A percentile compares a stretch with the other conserved stretches of the same genome.
Evolutionary conservation across 1,140 invertebrate genomes (phyloP).

Genomic region (Pachypsylla venusta): DNA sequence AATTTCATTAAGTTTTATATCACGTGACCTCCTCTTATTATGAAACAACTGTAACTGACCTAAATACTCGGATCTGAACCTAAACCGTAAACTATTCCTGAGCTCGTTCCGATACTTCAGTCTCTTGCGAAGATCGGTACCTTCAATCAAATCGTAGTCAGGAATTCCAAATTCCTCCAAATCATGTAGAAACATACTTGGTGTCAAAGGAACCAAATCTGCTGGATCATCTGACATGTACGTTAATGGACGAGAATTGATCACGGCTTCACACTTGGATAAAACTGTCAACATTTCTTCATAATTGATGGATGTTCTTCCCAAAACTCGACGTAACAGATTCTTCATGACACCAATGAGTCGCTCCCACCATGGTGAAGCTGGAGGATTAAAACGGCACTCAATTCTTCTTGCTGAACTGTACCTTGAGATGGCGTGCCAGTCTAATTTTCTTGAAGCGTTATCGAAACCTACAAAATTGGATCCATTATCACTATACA

Average conservation of each 20-base stretch:
- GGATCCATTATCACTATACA: constrained; percentile 32
- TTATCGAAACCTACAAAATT: constrained; percentile 28
- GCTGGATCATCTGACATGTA: constrained; percentile 22
- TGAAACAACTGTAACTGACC: constrained; percentile 10
- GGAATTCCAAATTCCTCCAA: constrained; percentile 19
- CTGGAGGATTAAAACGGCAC: constrained; percentile 32
- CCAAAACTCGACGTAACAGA: constrained; percentile 20
- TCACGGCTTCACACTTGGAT: constrained; percentile 19
- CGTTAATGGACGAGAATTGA: constrained; percentile 24
- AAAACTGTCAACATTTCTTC: constrained; percentile 23
- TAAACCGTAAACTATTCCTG: constrained; percentile 1
- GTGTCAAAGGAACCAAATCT: constrained; percentile 16
- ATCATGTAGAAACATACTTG: constrained; percentile 25
- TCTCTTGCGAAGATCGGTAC: constrained; percentile 1
- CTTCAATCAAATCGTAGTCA: constrained; percentile 18
- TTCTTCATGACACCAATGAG: constrained; percentile 25
- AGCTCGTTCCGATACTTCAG: constrained; percentile 10
- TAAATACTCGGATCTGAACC: constrained; percentile 16
- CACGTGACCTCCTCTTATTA: background rate
- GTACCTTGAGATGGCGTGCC: constrained; percentile 20
- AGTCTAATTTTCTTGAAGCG: constrained; percentile 25
- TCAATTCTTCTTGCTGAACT: constrained; percentile 23
- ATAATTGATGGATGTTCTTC: constrained; percentile 17
- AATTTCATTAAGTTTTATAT: background rate
- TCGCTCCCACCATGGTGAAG: constrained; percentile 30